Conservation (phyloP, 2,888 invertebrate genomes). For the Cantharis lateralis region DNA sequence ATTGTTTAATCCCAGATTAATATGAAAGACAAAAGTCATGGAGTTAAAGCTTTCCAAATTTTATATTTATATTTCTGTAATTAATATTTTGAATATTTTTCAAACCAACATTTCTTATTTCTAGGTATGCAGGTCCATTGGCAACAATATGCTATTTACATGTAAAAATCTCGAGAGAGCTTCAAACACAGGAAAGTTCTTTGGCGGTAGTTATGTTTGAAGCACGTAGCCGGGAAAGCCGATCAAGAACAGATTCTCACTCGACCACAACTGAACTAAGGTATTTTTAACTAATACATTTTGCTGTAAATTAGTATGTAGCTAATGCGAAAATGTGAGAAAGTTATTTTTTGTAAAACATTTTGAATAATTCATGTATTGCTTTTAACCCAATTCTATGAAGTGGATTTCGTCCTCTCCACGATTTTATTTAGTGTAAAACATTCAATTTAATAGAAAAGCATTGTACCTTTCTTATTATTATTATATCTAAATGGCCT, state of each 20-base stretch:
- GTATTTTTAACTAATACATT: conserved; percentile 35
- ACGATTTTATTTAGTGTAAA: neutral
- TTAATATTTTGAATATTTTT: no score
- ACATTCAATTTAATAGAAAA: neutral
- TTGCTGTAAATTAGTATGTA: neutral
- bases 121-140: conserved; percentile 63
- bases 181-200: conserved; percentile 61
- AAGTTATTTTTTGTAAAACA: neutral
- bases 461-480: neutral
- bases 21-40: neutral
- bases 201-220: conserved; percentile 63
- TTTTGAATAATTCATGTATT: neutral
- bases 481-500: no score
- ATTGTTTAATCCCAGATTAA: neutral
- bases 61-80: no score
- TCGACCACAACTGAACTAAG: conserved; percentile 49
- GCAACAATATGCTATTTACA: conserved; percentile 67
- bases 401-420: neutral
- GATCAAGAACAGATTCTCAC: conserved; percentile 49
- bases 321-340: neutral
- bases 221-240: conserved; percentile 51
- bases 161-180: conserved; percentile 66
- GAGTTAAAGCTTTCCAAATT: no score
- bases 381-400: neutral
- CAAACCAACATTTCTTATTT: conserved; percentile 27